Evolutionary conservation across 92 coral and sea anemone species (phyloP), one percentile per base, ranked within the genome.

Genomic region (Epizoanthus ramosus): DNA sequence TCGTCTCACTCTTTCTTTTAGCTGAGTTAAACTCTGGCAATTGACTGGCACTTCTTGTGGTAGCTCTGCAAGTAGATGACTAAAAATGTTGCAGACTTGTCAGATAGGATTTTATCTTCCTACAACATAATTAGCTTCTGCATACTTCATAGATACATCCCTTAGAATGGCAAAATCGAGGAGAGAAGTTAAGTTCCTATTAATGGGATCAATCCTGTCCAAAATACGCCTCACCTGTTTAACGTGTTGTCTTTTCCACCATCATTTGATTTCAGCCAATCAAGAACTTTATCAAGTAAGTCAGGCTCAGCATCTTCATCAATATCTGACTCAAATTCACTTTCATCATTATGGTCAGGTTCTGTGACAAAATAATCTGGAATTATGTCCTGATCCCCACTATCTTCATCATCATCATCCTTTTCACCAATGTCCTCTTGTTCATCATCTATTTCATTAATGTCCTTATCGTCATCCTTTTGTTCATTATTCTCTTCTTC

Each of bases 221-320:
- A 88, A 56, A 71, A 88, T 69, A 50, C 79, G 68, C 67, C 56
- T 53, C 25, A 88, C 31, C 65, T 85, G 86, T 18, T 54, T 45
- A 9, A 41, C 53, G 45, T 88, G 86, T 57, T 88, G 92, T 56
- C 71, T 79, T 80, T 74, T 31, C 92, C 88, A 66, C 92, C 92
- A 61, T 89, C 89, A 43, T 86, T 84, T 73, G 92, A 85, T 45
- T 52, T 54, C 41, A 89, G 72, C 92, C 92, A 89, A 45, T 50
- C 74, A 39, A 16, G 41, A 80, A 89, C 77, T 31, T 89, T 75
- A 68, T 33, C 79, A 68, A 83, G 41, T 59, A 75, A 37, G 61
- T 59, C 81, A n/a, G 47, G 15, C 19, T 10, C 56, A 58, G 54
- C 68, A 57, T 31, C 56, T 74, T 74, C 21, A 74, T 31, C 63